Percentiles rank a stretch among this genome's conserved stretches.
Conservation (phyloP, 2,797 vertebrate species). For the Nyctibius grandis region DNA sequence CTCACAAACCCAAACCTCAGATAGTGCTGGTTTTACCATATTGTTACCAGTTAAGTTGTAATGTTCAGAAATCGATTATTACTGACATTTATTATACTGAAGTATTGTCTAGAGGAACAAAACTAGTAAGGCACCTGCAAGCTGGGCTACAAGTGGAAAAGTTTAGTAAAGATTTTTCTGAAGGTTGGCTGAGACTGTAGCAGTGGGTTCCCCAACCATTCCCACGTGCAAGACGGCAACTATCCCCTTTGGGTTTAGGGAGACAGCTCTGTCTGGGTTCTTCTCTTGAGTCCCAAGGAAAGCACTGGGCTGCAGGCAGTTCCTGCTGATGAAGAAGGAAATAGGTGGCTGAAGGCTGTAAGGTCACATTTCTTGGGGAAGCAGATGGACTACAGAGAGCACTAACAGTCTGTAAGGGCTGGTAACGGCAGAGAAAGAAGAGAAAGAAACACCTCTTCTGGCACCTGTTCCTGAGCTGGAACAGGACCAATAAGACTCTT, state of each 20-base stretch:
- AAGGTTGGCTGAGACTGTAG: neutral
- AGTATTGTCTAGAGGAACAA: neutral
- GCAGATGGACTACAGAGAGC: neutral
- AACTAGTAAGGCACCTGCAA: neutral
- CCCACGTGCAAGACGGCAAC: neutral
- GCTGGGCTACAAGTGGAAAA: neutral
- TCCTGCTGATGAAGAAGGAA: neutral
- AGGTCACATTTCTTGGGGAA: neutral
- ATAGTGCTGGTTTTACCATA: neutral
- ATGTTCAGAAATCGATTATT: neutral
- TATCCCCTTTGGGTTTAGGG: neutral
- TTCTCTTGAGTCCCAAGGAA: neutral
- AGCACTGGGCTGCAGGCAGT: neutral
- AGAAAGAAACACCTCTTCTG: neutral
- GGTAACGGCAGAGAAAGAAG: neutral
- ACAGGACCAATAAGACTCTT: neutral
- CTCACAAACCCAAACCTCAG: neutral
- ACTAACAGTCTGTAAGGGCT: neutral
- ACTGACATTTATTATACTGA: neutral
- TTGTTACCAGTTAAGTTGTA: neutral
- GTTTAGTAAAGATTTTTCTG: neutral
- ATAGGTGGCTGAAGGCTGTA: neutral
- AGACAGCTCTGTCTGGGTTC: neutral
- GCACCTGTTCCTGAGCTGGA: neutral
- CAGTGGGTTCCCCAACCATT: neutral